phyloP scores from a whole-genome alignment of 1,140 invertebrate genomes.

The Drosophila guanche region DNA sequence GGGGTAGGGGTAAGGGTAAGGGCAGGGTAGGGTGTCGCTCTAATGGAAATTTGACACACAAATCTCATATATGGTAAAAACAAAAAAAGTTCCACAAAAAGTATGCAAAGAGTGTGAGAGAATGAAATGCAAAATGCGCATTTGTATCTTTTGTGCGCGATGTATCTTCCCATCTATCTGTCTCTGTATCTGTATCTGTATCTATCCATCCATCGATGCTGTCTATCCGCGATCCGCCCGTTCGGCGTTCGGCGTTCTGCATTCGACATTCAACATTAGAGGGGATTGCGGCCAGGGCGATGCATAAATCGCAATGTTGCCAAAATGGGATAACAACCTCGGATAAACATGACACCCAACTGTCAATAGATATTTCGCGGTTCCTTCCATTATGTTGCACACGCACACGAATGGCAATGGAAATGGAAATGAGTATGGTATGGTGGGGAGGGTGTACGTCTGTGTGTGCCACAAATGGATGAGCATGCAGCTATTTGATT shows the following conservation, averaged over 20 bases:
- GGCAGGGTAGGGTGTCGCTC: constrained; percentile 3
- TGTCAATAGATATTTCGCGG: constrained; percentile 84
- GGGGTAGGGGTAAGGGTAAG: background rate
- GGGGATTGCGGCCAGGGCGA: constrained; percentile 33
- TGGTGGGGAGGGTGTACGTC: background rate
- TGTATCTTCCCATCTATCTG: constrained; percentile 23
- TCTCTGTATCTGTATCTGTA: constrained; percentile 2
- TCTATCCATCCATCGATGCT: background rate
- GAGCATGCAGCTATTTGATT: constrained; percentile 83
- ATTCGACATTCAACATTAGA: background rate
- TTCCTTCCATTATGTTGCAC: constrained; percentile 82
- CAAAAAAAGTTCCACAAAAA: constrained; percentile 31
- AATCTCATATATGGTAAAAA: constrained; percentile 65
- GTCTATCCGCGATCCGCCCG: constrained; percentile 52
- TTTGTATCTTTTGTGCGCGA: constrained; percentile 58
- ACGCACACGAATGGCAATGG: constrained; percentile 34
- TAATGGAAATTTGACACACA: constrained; percentile 83
- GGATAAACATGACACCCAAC: constrained; percentile 84
- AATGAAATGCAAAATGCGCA: constrained; percentile 72
- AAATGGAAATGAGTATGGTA: constrained; percentile 3
- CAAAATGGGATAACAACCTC: constrained; percentile 83
- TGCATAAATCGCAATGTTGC: constrained; percentile 83
- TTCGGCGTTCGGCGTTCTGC: constrained; percentile 25
- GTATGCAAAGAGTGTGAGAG: constrained; percentile 1
- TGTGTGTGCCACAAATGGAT: constrained; percentile 51